Base-by-base conservation (phyloP, 2,888 invertebrate species). In the Coenonympha arcania region DNA sequence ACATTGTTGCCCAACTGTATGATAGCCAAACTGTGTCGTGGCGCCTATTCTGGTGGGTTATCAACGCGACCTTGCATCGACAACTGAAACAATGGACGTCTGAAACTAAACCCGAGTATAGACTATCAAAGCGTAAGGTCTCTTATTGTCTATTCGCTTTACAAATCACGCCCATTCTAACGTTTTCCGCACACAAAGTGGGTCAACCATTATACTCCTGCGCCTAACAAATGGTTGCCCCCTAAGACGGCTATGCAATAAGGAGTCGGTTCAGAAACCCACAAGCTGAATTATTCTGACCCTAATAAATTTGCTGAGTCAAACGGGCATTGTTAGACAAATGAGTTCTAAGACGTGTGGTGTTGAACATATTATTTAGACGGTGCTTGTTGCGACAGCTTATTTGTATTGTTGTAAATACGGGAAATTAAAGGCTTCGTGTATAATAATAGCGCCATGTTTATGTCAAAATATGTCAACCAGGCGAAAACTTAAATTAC, bases 291-390 rank as follows among this genome's bases (percentile, higher is more conserved):
- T 82, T 84, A 83, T 78, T 82, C 75, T 79, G 79, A 85, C 85
- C 85, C 81, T 85, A 83, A 85, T 85, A 85, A 85, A 84, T 85
- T 81, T 77, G 63, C 74, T 71, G 64, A 79, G 82, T 76, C 82
- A 80, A 82, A 82, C 78, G 65, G 71, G 71, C 70, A 76, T 75
- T 80, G 81, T 81, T 72, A 75, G 79, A 82, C 79, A 80, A 84
- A 84, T 83, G 75, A 77, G 74, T 73, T 62, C 57, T 58, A 57
- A 65, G 65, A 65, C 58, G 62, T 63, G 62, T 61, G 60, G 60
- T 58, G 56, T 54, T 63, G 58, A 60, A 58, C 58, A 57, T 60
- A 58, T 60, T 60, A 58, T 59, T 61, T 57, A 58, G 54, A 58
- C 52, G 54, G 53, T 52, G 52, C 53, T 45, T 56, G 51, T 51